phyloP scores from a whole-genome alignment of 2,888 invertebrate species.

The Tryphoninae sp. region DNA sequence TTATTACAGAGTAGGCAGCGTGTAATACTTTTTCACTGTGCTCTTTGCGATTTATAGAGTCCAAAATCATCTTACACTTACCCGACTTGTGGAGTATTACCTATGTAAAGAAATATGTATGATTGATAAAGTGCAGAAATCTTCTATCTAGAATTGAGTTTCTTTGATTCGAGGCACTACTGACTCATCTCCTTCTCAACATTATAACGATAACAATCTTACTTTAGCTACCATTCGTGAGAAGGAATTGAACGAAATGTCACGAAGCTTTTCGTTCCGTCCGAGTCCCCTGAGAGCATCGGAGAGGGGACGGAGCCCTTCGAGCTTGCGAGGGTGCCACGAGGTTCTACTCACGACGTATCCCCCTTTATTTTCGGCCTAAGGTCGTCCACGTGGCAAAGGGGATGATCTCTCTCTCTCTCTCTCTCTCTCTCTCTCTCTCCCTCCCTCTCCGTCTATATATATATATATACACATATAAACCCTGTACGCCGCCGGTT shows the following conservation, averaged over 20 bases:
- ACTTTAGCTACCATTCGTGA: not conserved
- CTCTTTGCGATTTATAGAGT: no score
- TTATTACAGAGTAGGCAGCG: no score
- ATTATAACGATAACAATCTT: slow-evolving; percentile 4
- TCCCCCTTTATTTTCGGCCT: slow-evolving; percentile 50
- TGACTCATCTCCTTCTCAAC: not conserved
- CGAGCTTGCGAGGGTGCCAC: slow-evolving; percentile 44
- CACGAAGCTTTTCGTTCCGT: slow-evolving; percentile 40
- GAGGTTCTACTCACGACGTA: slow-evolving; percentile 40
- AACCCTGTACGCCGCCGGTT: slow-evolving; percentile 23
- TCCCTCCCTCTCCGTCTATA: no score
- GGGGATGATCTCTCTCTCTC: slow-evolving; percentile 36
- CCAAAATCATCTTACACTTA: no score
- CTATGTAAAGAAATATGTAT: no score
- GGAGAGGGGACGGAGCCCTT: not conserved
- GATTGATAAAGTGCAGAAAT: not conserved
- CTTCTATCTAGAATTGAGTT: not conserved
- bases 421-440: no score
- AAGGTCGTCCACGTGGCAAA: slow-evolving; percentile 61
- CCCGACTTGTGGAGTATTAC: no score
- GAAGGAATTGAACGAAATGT: slow-evolving; percentile 13
- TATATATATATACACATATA: not conserved
- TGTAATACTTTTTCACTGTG: no score
- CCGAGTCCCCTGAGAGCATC: slow-evolving; percentile 20
- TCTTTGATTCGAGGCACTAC: not conserved